Evolutionary conservation across 2,113 vertebrate species (phyloP), one percentile per base, ranked within the genome.

Genomic region (Meleagris gallopavo): DNA sequence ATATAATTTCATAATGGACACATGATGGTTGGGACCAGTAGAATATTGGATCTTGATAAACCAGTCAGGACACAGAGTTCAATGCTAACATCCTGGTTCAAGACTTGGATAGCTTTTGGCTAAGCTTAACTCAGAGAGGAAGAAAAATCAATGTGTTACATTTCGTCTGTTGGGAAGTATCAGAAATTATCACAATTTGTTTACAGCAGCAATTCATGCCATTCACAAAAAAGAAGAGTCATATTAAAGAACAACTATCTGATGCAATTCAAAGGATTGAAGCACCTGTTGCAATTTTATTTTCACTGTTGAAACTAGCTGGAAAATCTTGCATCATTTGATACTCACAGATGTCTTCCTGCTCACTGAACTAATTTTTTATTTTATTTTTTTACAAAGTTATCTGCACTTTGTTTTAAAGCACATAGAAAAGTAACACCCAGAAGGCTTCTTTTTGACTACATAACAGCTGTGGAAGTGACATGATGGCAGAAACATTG

Each of bases 381-480:
- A 89, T 87, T 54, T 14, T 25, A 24, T 54, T 15, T 87, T 92
- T 83, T 1, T 0, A 58, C 64, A 25, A 85, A 78, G 62, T 64
- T 83, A 34, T 38, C 22, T 54, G 22, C 17, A 75, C 10, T 46
- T 81, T 73, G 6, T 52, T 83, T 83, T 41, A 77, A 90, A 41
- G 15, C 73, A 2, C 34, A 5, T 14, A 78, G 46, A 83, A 86
- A 94, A 91, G 21, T 3, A 30, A 13, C 54, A 52, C 32, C 45
- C 88, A 86, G 62, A 82, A 95, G 60, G 20, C 25, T 92, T 84
- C 17, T 73, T 71, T 95, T 89, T 6, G 9, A 30, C 27, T 92
- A 34, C 40, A n/a, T 73, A 86, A 48, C 32, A 79, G 43, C 61
- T 78, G 45, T 83, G 36, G n/a, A 52, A 43, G 55, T 83, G 75